These are phyloP conservation scores for Paedocypris sp. DNA, from an alignment of 2,113 vertebrate species.

Conservation along the genomic window DNA sequence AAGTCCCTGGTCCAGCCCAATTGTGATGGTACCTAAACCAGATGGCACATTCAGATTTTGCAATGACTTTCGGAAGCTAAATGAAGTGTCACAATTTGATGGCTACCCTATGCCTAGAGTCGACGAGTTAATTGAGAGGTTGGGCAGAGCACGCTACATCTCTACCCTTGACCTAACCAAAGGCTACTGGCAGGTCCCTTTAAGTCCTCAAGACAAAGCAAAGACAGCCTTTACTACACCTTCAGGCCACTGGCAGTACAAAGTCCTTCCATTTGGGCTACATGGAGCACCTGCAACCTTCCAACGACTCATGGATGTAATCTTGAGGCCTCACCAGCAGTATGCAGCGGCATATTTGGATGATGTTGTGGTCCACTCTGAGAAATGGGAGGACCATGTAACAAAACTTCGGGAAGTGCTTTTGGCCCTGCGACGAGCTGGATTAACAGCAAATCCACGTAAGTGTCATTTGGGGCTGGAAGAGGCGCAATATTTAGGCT, in stretches of 20 bases:
- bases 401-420: not conserved
- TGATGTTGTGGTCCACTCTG: not conserved
- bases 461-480: not conserved
- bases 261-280: not conserved
- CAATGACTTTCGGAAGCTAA: too few relatives aligned
- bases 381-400: not conserved
- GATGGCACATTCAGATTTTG: too few relatives aligned
- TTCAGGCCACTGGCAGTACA: not conserved
- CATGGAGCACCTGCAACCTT: not conserved
- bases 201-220: too few relatives aligned
- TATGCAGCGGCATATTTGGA: not conserved
- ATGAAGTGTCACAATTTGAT: too few relatives aligned
- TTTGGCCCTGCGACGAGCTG: not conserved
- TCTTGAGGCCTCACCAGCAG: not conserved
- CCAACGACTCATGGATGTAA: not conserved
- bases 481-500: not conserved
- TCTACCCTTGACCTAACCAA: constrained; percentile 11
- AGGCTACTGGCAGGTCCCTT: not conserved
- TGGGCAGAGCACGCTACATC: not conserved
- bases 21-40: too few relatives aligned
- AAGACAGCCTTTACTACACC: not conserved
- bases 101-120: too few relatives aligned
- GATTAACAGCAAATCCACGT: not conserved
- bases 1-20: too few relatives aligned
- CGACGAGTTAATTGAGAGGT: too few relatives aligned